Conservation (phyloP, 2,113 vertebrate species). For the Lagopus leucura region DNA sequence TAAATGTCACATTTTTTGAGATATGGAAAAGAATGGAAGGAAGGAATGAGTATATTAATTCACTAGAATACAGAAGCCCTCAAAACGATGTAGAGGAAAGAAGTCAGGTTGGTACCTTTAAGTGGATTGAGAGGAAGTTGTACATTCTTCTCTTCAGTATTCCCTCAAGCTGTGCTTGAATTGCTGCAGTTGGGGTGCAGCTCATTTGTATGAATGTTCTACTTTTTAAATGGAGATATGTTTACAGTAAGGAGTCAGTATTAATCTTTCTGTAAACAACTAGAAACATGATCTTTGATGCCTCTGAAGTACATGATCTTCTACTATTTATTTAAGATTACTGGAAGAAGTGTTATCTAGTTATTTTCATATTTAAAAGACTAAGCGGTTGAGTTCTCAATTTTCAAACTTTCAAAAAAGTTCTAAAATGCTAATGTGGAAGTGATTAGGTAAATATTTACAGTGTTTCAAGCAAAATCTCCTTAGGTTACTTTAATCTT, state of each 20-base stretch:
- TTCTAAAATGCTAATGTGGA: background rate
- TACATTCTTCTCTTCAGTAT: background rate
- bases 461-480: background rate
- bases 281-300: background rate
- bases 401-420: background rate
- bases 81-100: background rate
- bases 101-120: background rate
- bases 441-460: background rate
- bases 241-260: background rate
- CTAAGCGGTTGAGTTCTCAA: background rate
- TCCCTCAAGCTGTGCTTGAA: background rate
- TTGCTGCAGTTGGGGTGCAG: background rate
- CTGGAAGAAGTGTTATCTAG: background rate
- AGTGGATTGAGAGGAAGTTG: background rate
- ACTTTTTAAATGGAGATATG: background rate
- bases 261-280: background rate
- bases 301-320: background rate
- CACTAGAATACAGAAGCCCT: background rate
- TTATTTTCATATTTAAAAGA: background rate
- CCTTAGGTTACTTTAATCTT: background rate
- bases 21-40: conserved; percentile 54
- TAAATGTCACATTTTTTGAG: conserved; percentile 75
- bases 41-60: background rate
- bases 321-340: background rate
- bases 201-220: background rate